Evolutionary conservation across 1,140 invertebrate species (phyloP), one percentile per base, ranked within the genome.

Genomic region (Notospermus geniculatus): DNA sequence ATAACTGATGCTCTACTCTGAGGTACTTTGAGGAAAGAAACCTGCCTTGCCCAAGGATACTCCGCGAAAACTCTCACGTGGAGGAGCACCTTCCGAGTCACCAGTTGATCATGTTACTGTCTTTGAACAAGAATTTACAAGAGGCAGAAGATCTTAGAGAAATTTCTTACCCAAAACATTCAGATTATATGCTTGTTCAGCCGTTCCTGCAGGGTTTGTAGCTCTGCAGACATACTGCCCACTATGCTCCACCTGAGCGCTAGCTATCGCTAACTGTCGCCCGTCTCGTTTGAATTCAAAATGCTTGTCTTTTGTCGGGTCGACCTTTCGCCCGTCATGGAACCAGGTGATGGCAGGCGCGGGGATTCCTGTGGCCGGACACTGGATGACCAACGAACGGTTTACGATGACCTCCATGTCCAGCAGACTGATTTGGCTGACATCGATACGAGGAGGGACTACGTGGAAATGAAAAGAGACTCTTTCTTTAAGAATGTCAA

Each of bases 191-290:
- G 64, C 45, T 28, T 80, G 67, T 29, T 68, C 70, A 1, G 72
- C 70, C 52, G 77, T 69, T 13, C 83, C 83, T 22, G 82, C 83
- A 17, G 71, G 65, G 69, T 84, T 84, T 4, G 68, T 68, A 22
- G 82, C 85, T 25, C 79, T 61, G 68, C 85, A 86, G 7, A 72
- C 79, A 68, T 85, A 86, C 9, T 63, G 66, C 7, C 78, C 84
- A 43, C 75, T 69, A 57, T 84, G 80, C 43, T 66, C 69, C 27
- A 77, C 67, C 54, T 74, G 67, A 1, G 80, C 79, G 32, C 75
- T 70, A 4, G 64, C 66, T 25, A 84, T 71, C 25, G 77, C 69
- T 28, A 85, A 66, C 36, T 76, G 65, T 15, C 64, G 61, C 1
- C 72, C 72, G 30, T 67, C 54, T 5, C 54, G 58, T 43, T 39